Base-by-base conservation (phyloP, 1,140 invertebrate species). In the Conus betulinus region DNA sequence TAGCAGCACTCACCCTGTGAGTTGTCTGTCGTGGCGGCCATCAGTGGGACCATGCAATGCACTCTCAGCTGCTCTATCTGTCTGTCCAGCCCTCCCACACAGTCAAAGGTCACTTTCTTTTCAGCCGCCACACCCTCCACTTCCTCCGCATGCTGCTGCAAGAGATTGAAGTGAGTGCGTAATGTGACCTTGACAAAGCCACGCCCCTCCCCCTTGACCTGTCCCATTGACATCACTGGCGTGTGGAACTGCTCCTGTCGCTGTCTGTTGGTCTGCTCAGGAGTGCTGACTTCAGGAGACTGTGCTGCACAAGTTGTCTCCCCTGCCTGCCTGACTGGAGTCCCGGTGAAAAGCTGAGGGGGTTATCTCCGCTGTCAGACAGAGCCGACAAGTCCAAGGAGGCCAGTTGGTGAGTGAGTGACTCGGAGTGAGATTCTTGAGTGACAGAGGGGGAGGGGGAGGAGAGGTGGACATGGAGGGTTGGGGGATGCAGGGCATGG, bases 41-140 rank as follows among this genome's bases (percentile, higher is more conserved):
- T 5, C 60, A 25, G 57, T 55, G 79, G 90, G 88, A 92, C 92
- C 92, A 91, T 89, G 92, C 27, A 90, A 86, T 53, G 79, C 71
- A 55, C 93, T 92, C 17, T 92, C 74, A 67, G 93, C 90, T 74
- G 92, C 90, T 51, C 88, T 8, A 94, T 93, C 85, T 94, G 93
- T 52, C 88, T 82, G 60, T 84, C 84, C 86, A 93, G 85, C 13
- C 93, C 93, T 71, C 93, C 93, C 67, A 94, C 90, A 71, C 79
- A 82, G 51, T 88, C 53, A 87, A 93, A 93, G 10, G 67, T 90
- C 23, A 93, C 89, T 82, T 87, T 84, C 51, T 76, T 78, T 79
- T 51, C 13, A 5, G 7, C 74, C 63, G 5, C 55, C 23, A 6
- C 82, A 17, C 88, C 76, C 57, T 52, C 55, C 23, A 78, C 27